Evolutionary conservation across 30 jellyfish, hydroid and myxozoan species (phyloP), one percentile per base, ranked within the genome.

Genomic region (Rhopilema esculentum): DNA sequence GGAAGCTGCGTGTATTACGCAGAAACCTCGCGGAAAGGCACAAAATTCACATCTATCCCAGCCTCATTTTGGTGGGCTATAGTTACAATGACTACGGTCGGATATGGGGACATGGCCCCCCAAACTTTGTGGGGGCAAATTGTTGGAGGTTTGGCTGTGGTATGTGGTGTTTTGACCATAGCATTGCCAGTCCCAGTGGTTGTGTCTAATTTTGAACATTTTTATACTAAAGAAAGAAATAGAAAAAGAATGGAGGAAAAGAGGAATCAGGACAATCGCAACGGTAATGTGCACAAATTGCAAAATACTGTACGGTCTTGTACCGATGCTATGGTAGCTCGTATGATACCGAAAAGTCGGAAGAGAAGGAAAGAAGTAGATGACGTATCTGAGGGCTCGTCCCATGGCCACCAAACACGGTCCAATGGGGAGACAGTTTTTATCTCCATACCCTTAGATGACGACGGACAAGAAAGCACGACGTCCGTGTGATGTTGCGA

Each of bases 1-100:
- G 99, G 99, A 49, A 94, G 99, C 86, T 89, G 97, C 57, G 97
- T 80, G 8, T 94, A 89, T 81, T 94, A 89, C 69, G 99, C 99
- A 25, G 99, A 94, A 75, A 71, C 82, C 66, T 68, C 84, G 49
- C 72, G 18, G 53, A 69, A 70, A 30, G 96, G 93, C 24, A 94
- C 97, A 29, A 89, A 89, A 73, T 94, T 94, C 92, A 80, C 76
- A 0, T 89, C 99, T n/a, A 94, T 94, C 24, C 99, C 99, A 62
- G 91, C 93, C 83, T 83, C 99, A 8, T 94, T 94, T 86, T 94
- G 99, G 99, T 94, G 99, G 99, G 97, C 97, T 19, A 94, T 94
- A 51, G 99, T 94, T 19, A 94, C 99, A 24, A 94, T 94, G 99
- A 89, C 99, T 52, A 94, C 99, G 0, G 99, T 94, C 16, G 99